These are phyloP conservation scores for Vulpes ferrilata DNA, from an alignment of 2,113 vertebrate species.

Conservation along the genomic window DNA sequence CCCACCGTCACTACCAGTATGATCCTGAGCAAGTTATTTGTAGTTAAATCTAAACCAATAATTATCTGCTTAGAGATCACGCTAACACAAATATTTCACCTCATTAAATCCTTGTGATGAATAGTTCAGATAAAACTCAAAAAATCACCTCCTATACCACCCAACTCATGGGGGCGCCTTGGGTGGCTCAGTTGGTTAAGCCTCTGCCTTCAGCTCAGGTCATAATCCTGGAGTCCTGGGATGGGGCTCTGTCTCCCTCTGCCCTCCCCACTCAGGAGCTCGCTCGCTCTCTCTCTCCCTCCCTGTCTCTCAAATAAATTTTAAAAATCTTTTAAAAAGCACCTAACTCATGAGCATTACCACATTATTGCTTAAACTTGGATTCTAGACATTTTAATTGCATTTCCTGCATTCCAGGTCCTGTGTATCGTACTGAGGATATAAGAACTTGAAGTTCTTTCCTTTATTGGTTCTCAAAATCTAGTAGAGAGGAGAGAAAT, in stretches of 20 bases:
- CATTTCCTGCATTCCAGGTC: background rate
- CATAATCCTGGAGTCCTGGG: too few relatives aligned
- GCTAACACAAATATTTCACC: background rate
- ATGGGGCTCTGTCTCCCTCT: too few relatives aligned
- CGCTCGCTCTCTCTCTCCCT: too few relatives aligned
- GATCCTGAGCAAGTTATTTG: background rate
- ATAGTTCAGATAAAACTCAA: background rate
- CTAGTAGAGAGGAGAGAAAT: background rate
- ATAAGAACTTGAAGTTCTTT: background rate
- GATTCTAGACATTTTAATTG: background rate
- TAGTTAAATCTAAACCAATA: background rate
- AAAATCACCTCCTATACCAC: background rate
- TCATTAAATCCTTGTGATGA: background rate
- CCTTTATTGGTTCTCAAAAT: background rate
- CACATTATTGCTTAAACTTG: background rate
- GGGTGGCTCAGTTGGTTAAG: too few relatives aligned
- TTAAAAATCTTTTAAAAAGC: too few relatives aligned
- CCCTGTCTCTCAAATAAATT: too few relatives aligned
- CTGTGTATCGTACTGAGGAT: background rate
- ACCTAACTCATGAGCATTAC: background rate
- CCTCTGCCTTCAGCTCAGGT: too few relatives aligned
- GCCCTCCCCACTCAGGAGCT: too few relatives aligned
- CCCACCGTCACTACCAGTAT: background rate
- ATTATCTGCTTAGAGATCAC: background rate
- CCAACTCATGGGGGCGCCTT: background rate